phyloP scores from a whole-genome alignment of 2,113 vertebrate genomes.

The western clawed frog (Xenopus tropicalis) region DNA sequence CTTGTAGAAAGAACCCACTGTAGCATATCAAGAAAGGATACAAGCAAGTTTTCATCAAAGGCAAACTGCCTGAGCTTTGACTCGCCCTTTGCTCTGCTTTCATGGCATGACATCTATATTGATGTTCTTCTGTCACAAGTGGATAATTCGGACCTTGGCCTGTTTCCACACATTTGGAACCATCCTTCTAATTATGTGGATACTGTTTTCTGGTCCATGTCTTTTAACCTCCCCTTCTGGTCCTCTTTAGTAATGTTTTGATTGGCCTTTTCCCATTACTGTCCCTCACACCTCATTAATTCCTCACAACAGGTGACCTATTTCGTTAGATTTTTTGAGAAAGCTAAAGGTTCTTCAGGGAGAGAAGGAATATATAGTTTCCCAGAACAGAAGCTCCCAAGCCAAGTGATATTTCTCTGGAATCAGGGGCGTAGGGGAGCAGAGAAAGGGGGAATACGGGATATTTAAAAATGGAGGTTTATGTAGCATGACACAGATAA shows the following conservation, averaged over 20 bases:
- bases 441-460: not conserved
- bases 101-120: constrained; percentile 59
- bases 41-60: constrained; percentile 47
- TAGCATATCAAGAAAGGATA: constrained; percentile 43
- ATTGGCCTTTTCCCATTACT: constrained; percentile 62
- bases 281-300: constrained; percentile 71
- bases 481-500: too few species aligned
- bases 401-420: not conserved
- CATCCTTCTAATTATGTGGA: constrained; percentile 62
- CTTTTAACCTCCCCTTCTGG: constrained; percentile 52
- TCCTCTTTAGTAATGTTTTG: constrained; percentile 50
- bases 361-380: constrained; percentile 53
- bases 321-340: constrained; percentile 46
- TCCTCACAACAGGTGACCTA: constrained; percentile 55
- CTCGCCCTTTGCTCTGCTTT: constrained; percentile 69
- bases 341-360: constrained; percentile 47
- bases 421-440: too few species aligned
- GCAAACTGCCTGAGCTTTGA: constrained; percentile 55
- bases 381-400: constrained; percentile 56
- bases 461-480: not conserved
- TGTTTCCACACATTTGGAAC: constrained; percentile 62
- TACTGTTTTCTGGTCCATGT: constrained; percentile 69
- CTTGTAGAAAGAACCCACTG: constrained; percentile 30
- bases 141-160: constrained; percentile 83
- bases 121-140: constrained; percentile 77